Conservation (phyloP, 2,797 vertebrate species). For the Chiloscyllium punctatum region DNA sequence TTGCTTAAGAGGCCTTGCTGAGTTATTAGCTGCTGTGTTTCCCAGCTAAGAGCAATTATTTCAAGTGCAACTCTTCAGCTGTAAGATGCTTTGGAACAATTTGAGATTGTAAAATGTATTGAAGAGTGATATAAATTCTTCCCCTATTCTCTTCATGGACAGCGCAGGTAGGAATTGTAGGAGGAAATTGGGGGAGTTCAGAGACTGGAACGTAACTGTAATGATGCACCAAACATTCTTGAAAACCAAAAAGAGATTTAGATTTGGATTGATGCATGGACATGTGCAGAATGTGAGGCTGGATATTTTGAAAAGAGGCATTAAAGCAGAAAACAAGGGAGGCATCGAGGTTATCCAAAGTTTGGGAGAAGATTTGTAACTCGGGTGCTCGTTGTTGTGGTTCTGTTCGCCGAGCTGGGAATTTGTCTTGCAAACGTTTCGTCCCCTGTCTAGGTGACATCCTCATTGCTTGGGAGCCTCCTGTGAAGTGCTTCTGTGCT, state of each 20-base stretch:
- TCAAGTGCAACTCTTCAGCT: neutral
- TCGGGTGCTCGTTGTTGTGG: too few species aligned
- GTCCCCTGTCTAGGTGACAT: too few species aligned
- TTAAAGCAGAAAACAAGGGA: neutral
- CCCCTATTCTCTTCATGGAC: neutral
- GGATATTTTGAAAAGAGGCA: neutral
- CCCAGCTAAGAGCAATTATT: too few species aligned
- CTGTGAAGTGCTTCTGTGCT: too few species aligned
- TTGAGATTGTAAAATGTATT: neutral
- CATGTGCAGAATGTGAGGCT: too few species aligned
- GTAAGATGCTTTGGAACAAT: neutral
- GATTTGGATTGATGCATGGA: neutral
- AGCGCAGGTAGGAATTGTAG: neutral
- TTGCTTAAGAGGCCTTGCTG: too few species aligned
- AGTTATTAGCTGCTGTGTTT: too few species aligned
- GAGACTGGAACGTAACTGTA: neutral
- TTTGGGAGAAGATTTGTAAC: too few species aligned
- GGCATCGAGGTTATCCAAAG: neutral
- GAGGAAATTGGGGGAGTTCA: neutral
- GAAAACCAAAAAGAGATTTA: neutral
- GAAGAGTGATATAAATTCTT: neutral
- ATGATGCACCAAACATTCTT: neutral
- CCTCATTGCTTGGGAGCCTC: too few species aligned
- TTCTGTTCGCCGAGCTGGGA: too few species aligned
- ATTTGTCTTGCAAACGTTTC: too few species aligned